Evolutionary conservation across 2,113 vertebrate species (phyloP).

Genomic region (Setophaga petechia): DNA sequence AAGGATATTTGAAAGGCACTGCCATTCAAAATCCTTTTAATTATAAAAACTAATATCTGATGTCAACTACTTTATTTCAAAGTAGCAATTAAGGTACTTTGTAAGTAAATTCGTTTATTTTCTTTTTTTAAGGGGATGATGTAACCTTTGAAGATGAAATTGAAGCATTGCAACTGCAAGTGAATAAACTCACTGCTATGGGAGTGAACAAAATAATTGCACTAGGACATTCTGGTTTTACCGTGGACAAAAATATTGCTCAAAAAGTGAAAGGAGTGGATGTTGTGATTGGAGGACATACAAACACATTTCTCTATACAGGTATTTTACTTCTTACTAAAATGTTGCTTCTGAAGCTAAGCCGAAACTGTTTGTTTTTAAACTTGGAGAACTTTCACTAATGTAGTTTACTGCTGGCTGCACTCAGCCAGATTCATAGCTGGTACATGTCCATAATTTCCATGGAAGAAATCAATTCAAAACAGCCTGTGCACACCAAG

Average conservation of each 20-base stretch:
- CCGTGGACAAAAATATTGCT: constrained; percentile 83
- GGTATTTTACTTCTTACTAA: constrained; percentile 71
- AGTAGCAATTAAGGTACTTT: neutral
- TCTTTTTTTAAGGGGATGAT: constrained; percentile 70
- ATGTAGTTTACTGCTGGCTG: neutral
- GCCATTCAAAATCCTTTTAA: neutral
- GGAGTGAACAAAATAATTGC: constrained; percentile 91
- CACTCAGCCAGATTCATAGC: neutral
- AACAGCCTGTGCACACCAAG: neutral
- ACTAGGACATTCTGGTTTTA: constrained; percentile 92
- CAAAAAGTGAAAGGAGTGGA: constrained; percentile 87
- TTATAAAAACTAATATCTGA: neutral
- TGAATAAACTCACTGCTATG: constrained; percentile 80
- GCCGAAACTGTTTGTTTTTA: neutral
- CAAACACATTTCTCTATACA: constrained; percentile 93
- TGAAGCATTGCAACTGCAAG: constrained; percentile 78
- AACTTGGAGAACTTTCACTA: neutral
- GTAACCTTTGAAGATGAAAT: constrained; percentile 89
- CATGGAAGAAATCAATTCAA: neutral
- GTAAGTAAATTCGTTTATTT: neutral
- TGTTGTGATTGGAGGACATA: constrained; percentile 91
- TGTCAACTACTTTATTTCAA: neutral
- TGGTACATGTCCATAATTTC: neutral
- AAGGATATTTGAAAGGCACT: neutral
- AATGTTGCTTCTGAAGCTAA: neutral